These are phyloP conservation scores for Drosophila tsacasi DNA, from an alignment of 1,140 invertebrate genomes.

Conservation along the genomic window DNA sequence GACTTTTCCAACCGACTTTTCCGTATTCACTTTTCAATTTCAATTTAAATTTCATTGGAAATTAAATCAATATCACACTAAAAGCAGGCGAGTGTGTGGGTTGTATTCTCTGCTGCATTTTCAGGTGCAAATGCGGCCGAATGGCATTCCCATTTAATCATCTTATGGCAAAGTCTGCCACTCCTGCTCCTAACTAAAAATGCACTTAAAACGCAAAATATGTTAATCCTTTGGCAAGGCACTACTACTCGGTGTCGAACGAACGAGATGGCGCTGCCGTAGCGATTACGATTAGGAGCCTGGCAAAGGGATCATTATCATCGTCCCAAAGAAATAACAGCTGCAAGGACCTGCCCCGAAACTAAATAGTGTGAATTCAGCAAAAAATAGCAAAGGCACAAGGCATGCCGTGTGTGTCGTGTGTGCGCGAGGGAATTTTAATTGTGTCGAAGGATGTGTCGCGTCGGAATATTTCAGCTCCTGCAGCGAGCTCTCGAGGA, in stretches of 20 bases:
- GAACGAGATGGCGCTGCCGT: background rate
- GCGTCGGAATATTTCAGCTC: constrained; percentile 20
- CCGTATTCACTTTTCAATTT: constrained; percentile 8
- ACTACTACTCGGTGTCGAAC: constrained; percentile 20
- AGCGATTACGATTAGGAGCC: constrained; percentile 18
- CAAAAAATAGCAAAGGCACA: constrained; percentile 1
- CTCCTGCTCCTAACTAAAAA: constrained; percentile 11
- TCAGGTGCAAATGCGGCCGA: constrained; percentile 10
- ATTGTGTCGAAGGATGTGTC: constrained; percentile 52
- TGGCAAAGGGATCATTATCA: constrained; percentile 4
- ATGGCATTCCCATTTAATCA: constrained; percentile 13
- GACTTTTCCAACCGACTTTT: background rate
- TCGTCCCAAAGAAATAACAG: constrained; percentile 8
- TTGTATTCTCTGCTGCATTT: background rate
- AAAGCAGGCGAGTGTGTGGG: background rate
- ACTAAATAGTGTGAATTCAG: constrained; percentile 21
- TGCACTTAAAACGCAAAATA: constrained; percentile 24
- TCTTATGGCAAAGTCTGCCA: constrained; percentile 13
- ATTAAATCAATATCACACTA: constrained; percentile 33
- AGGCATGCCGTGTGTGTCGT: background rate
- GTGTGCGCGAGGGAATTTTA: constrained; percentile 53
- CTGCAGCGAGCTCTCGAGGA: constrained; percentile 26
- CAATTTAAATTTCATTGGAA: constrained; percentile 15
- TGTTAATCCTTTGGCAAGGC: constrained; percentile 18
- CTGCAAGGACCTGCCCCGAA: background rate